Evolutionary conservation across 2,888 invertebrate genomes (phyloP).

Genomic region (Danaus chrysippus): DNA sequence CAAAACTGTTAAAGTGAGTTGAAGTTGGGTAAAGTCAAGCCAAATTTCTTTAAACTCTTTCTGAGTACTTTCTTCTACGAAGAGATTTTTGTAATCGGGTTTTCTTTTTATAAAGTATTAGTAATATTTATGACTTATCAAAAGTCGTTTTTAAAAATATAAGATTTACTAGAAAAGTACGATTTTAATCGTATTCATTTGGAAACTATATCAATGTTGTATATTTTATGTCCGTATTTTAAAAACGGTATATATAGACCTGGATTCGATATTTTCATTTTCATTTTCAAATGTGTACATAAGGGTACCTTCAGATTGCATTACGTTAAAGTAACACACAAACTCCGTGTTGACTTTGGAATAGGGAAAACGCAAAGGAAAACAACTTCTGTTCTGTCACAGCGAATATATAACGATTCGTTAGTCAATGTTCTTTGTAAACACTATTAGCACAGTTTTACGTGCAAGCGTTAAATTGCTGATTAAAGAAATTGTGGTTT

Average conservation of each 20-base stretch:
- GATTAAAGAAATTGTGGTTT: slow-evolving; percentile 6
- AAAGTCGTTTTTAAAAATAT: no score
- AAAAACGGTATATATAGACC: background rate
- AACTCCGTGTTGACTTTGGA: slow-evolving; percentile 48
- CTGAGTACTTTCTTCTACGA: slow-evolving; percentile 25
- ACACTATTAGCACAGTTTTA: slow-evolving; percentile 43
- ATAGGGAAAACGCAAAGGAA: slow-evolving; percentile 45
- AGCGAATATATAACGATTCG: slow-evolving; percentile 43
- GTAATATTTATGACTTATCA: background rate
- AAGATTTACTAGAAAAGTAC: no score
- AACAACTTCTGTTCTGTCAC: slow-evolving; percentile 38
- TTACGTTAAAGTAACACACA: slow-evolving; percentile 37
- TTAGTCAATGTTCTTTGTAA: slow-evolving; percentile 51
- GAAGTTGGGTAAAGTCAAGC: slow-evolving; percentile 19
- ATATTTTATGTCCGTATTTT: no score
- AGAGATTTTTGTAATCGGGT: slow-evolving; percentile 31
- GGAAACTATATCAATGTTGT: no score
- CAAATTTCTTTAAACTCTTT: slow-evolving; percentile 25
- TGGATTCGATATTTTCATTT: background rate
- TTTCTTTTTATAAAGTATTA: slow-evolving; percentile 6
- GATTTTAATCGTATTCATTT: no score
- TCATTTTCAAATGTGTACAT: background rate
- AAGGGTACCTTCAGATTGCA: slow-evolving; percentile 31
- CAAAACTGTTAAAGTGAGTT: slow-evolving; percentile 22
- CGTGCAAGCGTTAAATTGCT: slow-evolving; percentile 9